Evolutionary conservation across 2,113 vertebrate genomes (phyloP), one percentile per base, ranked within the genome.

Genomic region (Chaenogobius annularis): DNA sequence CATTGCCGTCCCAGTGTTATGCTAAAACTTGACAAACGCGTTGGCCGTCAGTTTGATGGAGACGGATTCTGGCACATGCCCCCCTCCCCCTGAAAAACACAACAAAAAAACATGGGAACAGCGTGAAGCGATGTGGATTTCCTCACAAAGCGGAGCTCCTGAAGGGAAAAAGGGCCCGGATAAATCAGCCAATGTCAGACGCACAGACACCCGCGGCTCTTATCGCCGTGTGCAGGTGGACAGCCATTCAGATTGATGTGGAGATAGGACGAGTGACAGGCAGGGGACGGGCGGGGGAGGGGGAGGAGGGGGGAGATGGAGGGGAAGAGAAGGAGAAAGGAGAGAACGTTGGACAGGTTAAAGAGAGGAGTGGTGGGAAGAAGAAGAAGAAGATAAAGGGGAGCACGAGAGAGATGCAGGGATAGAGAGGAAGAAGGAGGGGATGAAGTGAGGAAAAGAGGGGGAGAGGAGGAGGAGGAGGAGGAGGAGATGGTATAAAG

Each of bases 121-220:
- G 89, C 83, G 37, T 83, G 87, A 84, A 76, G 80, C 72, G 73
- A 77, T 43, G 78, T 77, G 83, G 84, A 84, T 88, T 90, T 91
- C 81, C 84, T 86, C 81, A 74, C 83, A 84, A 84, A 89, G 83
- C 83, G 74, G 44, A 64, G 73, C 83, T 78, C 88, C 91, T 84
- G 63, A 88, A 84, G 85, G 86, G 85, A 85, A 61, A 61, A 81
- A 80, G 77, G 88, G 80, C 78, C 70, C 62, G 87, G 79, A 88
- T 91, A 89, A 90, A 91, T 89, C 86, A 89, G 87, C 72, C 44
- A 73, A 82, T 90, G 87, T 92, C 90, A 87, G 83, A 73, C 73
- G 83, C 81, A 83, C 88, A 91, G 86, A 88, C 90, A 88, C 91
- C 85, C 87, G 70, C 69, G 55, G 88, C 86, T 78, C 89, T 92